Evolutionary conservation across 2,888 invertebrate genomes (phyloP).

Genomic region (Parnassius apollo): DNA sequence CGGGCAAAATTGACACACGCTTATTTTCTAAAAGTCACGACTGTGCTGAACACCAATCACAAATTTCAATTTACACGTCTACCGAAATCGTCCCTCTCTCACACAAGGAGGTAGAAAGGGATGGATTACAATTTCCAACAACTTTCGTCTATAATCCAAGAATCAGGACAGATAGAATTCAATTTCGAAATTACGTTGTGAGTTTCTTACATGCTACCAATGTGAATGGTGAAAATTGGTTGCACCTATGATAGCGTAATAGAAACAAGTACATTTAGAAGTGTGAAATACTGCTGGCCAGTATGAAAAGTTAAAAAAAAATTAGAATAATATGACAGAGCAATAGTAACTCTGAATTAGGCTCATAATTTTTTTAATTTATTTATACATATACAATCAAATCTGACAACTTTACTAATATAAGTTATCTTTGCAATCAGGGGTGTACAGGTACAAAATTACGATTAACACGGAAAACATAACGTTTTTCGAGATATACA

Average conservation of each 20-base stretch:
- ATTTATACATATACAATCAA: too few relatives aligned
- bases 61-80: constrained; percentile 25
- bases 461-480: too few relatives aligned
- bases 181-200: constrained; percentile 66
- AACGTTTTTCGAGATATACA: too few relatives aligned
- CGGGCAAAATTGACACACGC: constrained; percentile 63
- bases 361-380: too few relatives aligned
- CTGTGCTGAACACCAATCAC: constrained; percentile 25
- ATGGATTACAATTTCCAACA: constrained; percentile 12
- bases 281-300: constrained; percentile 23
- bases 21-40: constrained; percentile 41
- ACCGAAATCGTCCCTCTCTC: constrained; percentile 34
- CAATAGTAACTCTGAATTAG: too few relatives aligned
- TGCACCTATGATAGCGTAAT: constrained; percentile 42
- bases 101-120: constrained; percentile 33
- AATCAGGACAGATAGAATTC: constrained; percentile 63
- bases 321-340: too few relatives aligned
- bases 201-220: constrained; percentile 71
- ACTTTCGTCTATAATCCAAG: constrained; percentile 18
- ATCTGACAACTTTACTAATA: too few relatives aligned
- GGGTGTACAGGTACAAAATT: too few relatives aligned
- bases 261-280: not conserved
- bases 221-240: constrained; percentile 74
- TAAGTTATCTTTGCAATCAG: too few relatives aligned
- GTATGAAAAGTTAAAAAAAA: not conserved